These are phyloP conservation scores for Limanda limanda DNA, from an alignment of 2,113 vertebrate genomes.

Conservation along the genomic window DNA sequence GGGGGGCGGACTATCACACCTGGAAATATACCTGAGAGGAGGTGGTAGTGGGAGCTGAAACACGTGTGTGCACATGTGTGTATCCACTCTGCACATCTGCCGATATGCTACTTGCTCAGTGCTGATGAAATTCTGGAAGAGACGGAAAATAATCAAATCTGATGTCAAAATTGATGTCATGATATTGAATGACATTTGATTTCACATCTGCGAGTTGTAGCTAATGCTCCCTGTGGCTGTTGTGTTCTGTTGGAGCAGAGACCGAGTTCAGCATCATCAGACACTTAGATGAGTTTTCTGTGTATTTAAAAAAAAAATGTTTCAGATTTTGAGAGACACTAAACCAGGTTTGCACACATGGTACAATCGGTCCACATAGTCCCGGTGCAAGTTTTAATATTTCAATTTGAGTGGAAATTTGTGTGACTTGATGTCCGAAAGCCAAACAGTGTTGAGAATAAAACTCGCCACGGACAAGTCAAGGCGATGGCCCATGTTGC, in stretches of 20 bases:
- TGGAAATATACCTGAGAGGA: neutral
- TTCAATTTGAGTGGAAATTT: too few species aligned
- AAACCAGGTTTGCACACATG: constrained; percentile 24
- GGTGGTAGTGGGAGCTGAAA: neutral
- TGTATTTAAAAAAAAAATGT: neutral
- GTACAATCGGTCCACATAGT: too few species aligned
- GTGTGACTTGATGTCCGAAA: too few species aligned
- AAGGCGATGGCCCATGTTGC: too few species aligned
- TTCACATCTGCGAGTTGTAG: neutral
- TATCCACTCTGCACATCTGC: neutral
- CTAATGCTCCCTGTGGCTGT: neutral
- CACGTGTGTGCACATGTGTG: neutral
- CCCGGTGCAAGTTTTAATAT: too few species aligned
- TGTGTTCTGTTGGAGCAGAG: neutral
- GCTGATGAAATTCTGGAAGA: neutral
- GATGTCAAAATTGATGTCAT: neutral
- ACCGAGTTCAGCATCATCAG: constrained; percentile 8
- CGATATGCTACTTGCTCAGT: neutral
- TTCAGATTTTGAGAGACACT: constrained; percentile 27
- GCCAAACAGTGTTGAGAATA: too few species aligned
- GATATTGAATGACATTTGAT: neutral
- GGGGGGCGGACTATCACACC: constrained; percentile 13
- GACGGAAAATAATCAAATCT: neutral
- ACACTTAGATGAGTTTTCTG: neutral
- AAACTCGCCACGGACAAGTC: too few species aligned